A percentile compares a stretch with the other conserved stretches of the same genome.
phyloP scores from a whole-genome alignment of 1,140 invertebrate genomes.

The Chrysomallon squamiferum region DNA sequence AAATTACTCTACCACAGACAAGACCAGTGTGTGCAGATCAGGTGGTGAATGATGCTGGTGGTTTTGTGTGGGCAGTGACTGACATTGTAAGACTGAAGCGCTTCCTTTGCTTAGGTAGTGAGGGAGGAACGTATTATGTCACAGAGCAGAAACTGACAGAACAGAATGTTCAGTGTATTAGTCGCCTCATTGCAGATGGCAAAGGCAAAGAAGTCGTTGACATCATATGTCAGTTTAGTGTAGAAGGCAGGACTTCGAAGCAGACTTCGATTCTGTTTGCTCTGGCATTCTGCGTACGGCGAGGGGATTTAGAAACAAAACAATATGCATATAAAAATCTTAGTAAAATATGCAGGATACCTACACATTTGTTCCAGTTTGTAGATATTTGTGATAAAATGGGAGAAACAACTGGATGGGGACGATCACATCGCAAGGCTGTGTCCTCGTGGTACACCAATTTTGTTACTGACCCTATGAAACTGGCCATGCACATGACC shows the following conservation, averaged over 20 bases:
- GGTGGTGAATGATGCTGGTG: slow-evolving; percentile 53
- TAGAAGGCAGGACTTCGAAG: slow-evolving; percentile 54
- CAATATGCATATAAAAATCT: slow-evolving; percentile 34
- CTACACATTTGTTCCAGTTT: slow-evolving; percentile 63
- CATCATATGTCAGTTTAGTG: slow-evolving; percentile 50
- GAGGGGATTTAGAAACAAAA: slow-evolving; percentile 40
- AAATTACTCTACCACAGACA: background rate
- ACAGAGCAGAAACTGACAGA: slow-evolving; percentile 35
- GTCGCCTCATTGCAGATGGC: slow-evolving; percentile 4
- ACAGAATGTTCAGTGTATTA: slow-evolving; percentile 36
- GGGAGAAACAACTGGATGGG: slow-evolving; percentile 65
- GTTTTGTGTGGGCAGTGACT: slow-evolving; percentile 50
- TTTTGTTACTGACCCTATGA: slow-evolving; percentile 64
- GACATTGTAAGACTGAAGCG: slow-evolving; percentile 48
- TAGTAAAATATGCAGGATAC: slow-evolving; percentile 59
- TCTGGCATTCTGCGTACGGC: slow-evolving; percentile 57
- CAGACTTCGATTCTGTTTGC: slow-evolving; percentile 56
- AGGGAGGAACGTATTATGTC: slow-evolving; percentile 49
- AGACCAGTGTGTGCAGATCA: slow-evolving; percentile 13
- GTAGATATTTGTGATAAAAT: slow-evolving; percentile 45
- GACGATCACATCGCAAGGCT: slow-evolving; percentile 70
- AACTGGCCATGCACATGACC: slow-evolving; percentile 71
- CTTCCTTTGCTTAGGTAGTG: slow-evolving; percentile 49
- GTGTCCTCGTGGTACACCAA: slow-evolving; percentile 70
- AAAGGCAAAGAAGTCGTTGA: slow-evolving; percentile 41